A percentile compares a stretch with the other conserved stretches of the same genome.
Conservation (phyloP, 2,113 vertebrate species). For the Speoplatyrhinus poulsoni region DNA sequence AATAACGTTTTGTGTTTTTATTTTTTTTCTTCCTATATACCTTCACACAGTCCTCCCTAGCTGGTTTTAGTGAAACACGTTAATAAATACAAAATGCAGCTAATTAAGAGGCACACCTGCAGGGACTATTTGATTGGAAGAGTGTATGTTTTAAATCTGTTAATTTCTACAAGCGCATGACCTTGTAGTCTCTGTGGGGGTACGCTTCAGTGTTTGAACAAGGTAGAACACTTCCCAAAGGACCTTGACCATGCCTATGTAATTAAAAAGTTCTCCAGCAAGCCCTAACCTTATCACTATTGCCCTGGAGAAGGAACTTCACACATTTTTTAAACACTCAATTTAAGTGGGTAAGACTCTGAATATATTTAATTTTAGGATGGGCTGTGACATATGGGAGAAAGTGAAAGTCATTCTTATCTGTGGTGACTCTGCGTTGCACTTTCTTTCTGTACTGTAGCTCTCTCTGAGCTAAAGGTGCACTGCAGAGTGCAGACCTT, state of each 20-base stretch:
- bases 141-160: conserved; percentile 32
- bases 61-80: conserved; percentile 20
- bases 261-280: conserved; percentile 63
- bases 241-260: conserved; percentile 50
- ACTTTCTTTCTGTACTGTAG: conserved; percentile 20
- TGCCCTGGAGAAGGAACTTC: conserved; percentile 46
- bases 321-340: conserved; percentile 46
- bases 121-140: conserved; percentile 40
- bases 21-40: conserved; percentile 31
- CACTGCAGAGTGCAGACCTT: not conserved
- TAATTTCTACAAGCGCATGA: conserved; percentile 52
- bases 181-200: conserved; percentile 44
- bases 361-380: conserved; percentile 30
- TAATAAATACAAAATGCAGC: conserved; percentile 19
- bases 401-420: conserved; percentile 45
- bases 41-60: conserved; percentile 11
- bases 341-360: conserved; percentile 5
- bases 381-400: conserved; percentile 36
- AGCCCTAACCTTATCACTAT: conserved; percentile 53
- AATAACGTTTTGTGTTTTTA: not conserved
- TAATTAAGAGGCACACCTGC: conserved; percentile 46
- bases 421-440: conserved; percentile 13
- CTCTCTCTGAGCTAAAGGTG: conserved; percentile 16
- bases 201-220: conserved; percentile 21
- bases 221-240: conserved; percentile 32